Base-by-base conservation (phyloP, 2,888 invertebrate species). In the Monochamus alternatus region DNA sequence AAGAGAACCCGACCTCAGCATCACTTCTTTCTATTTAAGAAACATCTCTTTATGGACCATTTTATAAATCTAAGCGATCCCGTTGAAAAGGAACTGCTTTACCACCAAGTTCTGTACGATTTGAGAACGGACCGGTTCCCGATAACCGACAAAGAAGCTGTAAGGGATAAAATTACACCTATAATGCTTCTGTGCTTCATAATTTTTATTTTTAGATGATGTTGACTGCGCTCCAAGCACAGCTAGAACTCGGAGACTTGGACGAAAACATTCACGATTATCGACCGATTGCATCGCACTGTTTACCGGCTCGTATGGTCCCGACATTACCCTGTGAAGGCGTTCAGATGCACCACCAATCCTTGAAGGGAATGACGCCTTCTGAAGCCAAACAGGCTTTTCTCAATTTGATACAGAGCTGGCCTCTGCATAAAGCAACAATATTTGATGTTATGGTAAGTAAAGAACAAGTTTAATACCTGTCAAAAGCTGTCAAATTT, bases 391-490 rank as follows among this genome's bases (percentile, higher is more conserved):
- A 98, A 89, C 95, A 97, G 87, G 94, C 97, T 8, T 97, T 98
- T 87, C 92, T 98, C 70, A 97, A 97, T 87, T 92, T 98, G 31
- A 96, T 98, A 79, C 95, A 96, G 87, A 96, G 96, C 80, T 98
- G 98, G 98, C 97, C 97, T 44, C 91, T 98, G 72, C 96, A 97
- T 80, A 93, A 95, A 81, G 97, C 98, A 14, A 97, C 97, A 65
- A 95, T 98, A 85, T 98, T 97, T 87, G 97, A 98, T 88, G 98
- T 98, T 59, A 96, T 96, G 94, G 96, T 96, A 86, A 91, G 91
- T 58, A 59, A 30, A 30, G 22, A 22, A 1, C 22, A 22, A 22
- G 22, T 22, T 22, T 22, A 22, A 22, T 1, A 22, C 22, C 22
- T 22, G 22, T 22, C 22, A 58, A 63, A 52, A 52, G 2, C 0